These are phyloP conservation scores for Thamnaconus septentrionalis DNA, from an alignment of 2,113 vertebrate genomes.

Conservation along the genomic window DNA sequence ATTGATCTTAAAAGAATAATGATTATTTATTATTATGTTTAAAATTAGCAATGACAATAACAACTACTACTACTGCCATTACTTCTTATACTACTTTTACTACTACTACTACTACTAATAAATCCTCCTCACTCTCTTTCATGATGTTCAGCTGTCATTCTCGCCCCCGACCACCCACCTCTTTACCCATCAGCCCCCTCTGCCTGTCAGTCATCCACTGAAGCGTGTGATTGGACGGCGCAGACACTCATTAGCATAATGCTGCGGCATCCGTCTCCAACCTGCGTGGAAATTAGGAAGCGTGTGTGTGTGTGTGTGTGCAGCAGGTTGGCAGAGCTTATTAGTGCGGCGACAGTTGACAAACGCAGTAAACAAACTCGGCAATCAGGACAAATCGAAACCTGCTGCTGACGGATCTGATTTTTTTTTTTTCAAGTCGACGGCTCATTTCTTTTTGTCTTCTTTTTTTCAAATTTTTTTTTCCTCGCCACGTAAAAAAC, in stretches of 20 bases:
- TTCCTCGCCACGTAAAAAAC: too few species aligned
- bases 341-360: conserved; percentile 31
- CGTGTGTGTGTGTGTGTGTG: background rate
- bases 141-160: too few species aligned
- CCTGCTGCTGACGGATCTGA: conserved; percentile 9
- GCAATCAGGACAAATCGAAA: conserved; percentile 20
- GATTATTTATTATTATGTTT: too few species aligned
- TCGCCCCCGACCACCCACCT: background rate
- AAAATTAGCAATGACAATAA: too few species aligned
- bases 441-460: conserved; percentile 4
- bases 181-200: conserved; percentile 27
- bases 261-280: conserved; percentile 41
- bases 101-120: too few species aligned
- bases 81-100: background rate
- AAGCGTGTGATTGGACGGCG: conserved; percentile 65
- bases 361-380: conserved; percentile 16
- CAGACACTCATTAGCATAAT: conserved; percentile 62
- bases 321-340: conserved; percentile 35
- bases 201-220: conserved; percentile 45
- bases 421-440: conserved; percentile 11
- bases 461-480: too few species aligned
- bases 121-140: conserved; percentile 8
- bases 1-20: too few species aligned
- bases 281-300: conserved; percentile 3
- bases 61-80: background rate